phyloP scores from a whole-genome alignment of 2,113 vertebrate species.

The Megalops atlanticus region DNA sequence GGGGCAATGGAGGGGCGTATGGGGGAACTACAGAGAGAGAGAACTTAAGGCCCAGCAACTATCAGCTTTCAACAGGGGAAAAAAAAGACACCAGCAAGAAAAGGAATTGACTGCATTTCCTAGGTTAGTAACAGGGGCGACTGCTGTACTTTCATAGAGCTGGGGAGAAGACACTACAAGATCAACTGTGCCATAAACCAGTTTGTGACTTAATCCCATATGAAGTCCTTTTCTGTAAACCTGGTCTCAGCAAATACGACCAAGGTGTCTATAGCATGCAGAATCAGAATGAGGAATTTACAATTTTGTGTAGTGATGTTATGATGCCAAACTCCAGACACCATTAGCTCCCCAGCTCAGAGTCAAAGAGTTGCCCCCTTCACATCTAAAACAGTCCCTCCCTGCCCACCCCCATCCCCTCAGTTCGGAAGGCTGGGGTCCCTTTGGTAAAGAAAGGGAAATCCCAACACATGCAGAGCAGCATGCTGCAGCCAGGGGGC shows the following conservation, averaged over 20 bases:
- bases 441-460: conserved; percentile 20
- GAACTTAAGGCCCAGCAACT: conserved; percentile 15
- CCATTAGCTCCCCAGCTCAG: conserved; percentile 15
- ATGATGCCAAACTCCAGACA: not conserved
- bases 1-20: not conserved
- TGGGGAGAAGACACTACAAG: not conserved
- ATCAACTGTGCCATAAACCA: too few species aligned
- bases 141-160: conserved; percentile 7
- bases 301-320: not conserved
- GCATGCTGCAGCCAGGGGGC: conserved; percentile 64
- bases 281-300: not conserved
- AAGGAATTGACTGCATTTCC: not conserved
- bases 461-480: conserved; percentile 44
- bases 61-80: conserved; percentile 3
- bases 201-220: too few species aligned
- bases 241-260: too few species aligned
- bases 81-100: conserved; percentile 6
- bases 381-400: not conserved
- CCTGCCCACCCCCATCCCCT: not conserved
- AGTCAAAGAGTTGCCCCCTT: not conserved
- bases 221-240: too few species aligned
- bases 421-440: conserved; percentile 11
- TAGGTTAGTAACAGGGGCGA: conserved; percentile 16
- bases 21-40: conserved; percentile 2
- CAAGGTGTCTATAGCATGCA: not conserved